A percentile compares a stretch with the other conserved stretches of the same genome.
Evolutionary conservation across 1,140 invertebrate species (phyloP).

Genomic region (Agrypnia vestita): DNA sequence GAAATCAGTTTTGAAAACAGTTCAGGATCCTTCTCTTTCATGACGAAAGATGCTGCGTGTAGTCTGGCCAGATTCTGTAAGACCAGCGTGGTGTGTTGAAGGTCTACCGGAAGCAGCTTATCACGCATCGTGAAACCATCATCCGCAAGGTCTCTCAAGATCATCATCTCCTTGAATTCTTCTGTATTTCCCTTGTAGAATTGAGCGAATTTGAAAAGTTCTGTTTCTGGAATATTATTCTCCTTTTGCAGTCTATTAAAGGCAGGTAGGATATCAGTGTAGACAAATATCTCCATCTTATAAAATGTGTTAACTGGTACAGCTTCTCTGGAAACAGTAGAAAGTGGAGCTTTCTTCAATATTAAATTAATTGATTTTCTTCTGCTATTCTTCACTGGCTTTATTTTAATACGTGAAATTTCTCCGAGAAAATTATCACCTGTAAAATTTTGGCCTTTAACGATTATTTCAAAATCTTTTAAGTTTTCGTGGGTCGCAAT

Average conservation of each 20-base stretch:
- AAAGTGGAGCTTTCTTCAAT: slow-evolving; percentile 5
- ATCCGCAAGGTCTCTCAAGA: slow-evolving; percentile 73
- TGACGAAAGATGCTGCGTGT: slow-evolving; percentile 67
- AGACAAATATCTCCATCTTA: neutral
- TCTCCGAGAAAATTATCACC: slow-evolving; percentile 16
- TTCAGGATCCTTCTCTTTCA: slow-evolving; percentile 37
- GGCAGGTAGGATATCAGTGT: neutral
- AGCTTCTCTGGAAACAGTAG: neutral
- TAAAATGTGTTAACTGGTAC: neutral
- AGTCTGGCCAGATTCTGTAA: slow-evolving; percentile 73
- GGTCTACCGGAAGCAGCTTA: slow-evolving; percentile 69
- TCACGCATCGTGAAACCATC: slow-evolving; percentile 73
- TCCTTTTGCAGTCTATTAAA: slow-evolving; percentile 5
- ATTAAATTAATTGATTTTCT: slow-evolving; percentile 23
- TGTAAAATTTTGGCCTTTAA: slow-evolving; percentile 25
- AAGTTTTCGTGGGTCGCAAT: slow-evolving; percentile 1
- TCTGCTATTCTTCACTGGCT: neutral
- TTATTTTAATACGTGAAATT: slow-evolving; percentile 6
- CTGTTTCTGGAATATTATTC: neutral
- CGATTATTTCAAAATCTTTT: neutral
- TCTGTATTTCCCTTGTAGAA: slow-evolving; percentile 26
- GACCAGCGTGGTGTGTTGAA: slow-evolving; percentile 68
- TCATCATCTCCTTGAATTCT: slow-evolving; percentile 66
- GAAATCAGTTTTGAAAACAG: slow-evolving; percentile 12
- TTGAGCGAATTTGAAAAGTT: neutral